A percentile compares a stretch with the other conserved stretches of the same genome.
These are phyloP conservation scores for Phymatocera aterrima DNA, from an alignment of 2,888 invertebrate genomes.

Conservation along the genomic window DNA sequence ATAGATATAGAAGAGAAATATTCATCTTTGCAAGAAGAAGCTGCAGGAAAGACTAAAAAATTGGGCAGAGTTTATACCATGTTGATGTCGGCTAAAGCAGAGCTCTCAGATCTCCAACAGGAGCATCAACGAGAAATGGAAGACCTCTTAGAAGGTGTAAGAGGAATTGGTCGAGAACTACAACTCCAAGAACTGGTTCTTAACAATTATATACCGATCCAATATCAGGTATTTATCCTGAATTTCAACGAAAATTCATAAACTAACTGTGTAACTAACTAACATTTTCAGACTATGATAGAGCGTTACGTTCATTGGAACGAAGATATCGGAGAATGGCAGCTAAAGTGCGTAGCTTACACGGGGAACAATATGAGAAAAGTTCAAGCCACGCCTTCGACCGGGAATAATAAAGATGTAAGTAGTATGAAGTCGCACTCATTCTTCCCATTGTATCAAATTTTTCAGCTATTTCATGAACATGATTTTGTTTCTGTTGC, in stretches of 20 bases:
- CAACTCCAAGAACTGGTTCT: slow-evolving; percentile 94
- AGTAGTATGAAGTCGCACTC: too few relatives aligned
- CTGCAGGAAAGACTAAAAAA: slow-evolving; percentile 93
- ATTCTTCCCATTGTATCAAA: too few relatives aligned
- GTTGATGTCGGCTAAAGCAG: slow-evolving; percentile 90
- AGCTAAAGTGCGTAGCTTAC: slow-evolving; percentile 97
- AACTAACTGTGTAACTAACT: neutral
- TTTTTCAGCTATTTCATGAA: neutral
- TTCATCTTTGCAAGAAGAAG: slow-evolving; percentile 96
- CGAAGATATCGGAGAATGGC: slow-evolving; percentile 99
- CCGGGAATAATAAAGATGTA: slow-evolving; percentile 69
- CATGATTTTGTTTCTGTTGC: slow-evolving; percentile 54
- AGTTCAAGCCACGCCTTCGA: slow-evolving; percentile 71
- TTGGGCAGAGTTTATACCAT: slow-evolving; percentile 92
- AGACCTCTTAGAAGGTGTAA: slow-evolving; percentile 93
- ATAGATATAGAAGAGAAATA: slow-evolving; percentile 97
- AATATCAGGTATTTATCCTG: slow-evolving; percentile 84
- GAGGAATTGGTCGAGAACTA: slow-evolving; percentile 92
- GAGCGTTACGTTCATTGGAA: slow-evolving; percentile 97
- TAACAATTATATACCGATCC: slow-evolving; percentile 94
- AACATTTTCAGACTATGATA: slow-evolving; percentile 83
- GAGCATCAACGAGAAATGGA: slow-evolving; percentile 99
- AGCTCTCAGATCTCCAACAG: slow-evolving; percentile 90
- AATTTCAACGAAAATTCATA: neutral
- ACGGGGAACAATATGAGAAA: slow-evolving; percentile 99